A percentile compares a stretch with the other conserved stretches of the same genome.
Conservation (phyloP, 2,797 vertebrate species). For the Parauchenoglanis punctatus region DNA sequence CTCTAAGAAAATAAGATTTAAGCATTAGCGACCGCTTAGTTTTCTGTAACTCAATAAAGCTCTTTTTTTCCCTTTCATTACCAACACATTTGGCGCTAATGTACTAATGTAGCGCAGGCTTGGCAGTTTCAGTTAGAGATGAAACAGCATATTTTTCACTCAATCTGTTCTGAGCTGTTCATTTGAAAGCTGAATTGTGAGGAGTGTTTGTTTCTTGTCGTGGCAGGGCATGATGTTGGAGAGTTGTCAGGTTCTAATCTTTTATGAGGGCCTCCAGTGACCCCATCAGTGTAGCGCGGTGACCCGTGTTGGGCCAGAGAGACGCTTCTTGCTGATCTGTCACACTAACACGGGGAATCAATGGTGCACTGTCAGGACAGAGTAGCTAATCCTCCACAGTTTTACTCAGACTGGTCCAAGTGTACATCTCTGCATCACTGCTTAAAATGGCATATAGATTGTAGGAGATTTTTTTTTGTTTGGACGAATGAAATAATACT, state of each 20-base stretch:
- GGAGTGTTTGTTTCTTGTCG: neutral
- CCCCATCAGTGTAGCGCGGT: conserved; percentile 28
- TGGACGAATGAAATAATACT: neutral
- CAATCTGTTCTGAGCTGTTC: conserved; percentile 21
- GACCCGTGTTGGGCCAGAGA: conserved; percentile 31
- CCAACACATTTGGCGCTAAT: conserved; percentile 3
- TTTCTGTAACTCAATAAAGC: conserved; percentile 37
- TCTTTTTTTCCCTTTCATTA: conserved; percentile 31
- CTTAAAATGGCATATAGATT: conserved; percentile 22
- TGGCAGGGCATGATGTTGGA: conserved; percentile 23
- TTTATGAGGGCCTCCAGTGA: conserved; percentile 42
- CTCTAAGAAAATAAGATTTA: conserved; percentile 39
- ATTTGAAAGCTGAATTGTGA: neutral
- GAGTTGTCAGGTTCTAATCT: conserved; percentile 52
- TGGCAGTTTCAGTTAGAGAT: conserved; percentile 16
- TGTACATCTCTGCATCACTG: neutral
- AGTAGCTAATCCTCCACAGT: conserved; percentile 57
- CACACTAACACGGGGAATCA: conserved; percentile 57
- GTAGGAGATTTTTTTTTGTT: neutral
- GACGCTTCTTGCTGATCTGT: conserved; percentile 51
- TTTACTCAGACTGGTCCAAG: conserved; percentile 40
- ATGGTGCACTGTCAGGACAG: conserved; percentile 49
- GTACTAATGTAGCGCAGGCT: conserved; percentile 16
- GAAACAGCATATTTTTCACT: neutral
- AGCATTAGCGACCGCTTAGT: conserved; percentile 14